Evolutionary conservation across 2,113 vertebrate genomes (phyloP), one percentile per base, ranked within the genome.

Genomic region (Rhinolophus sinicus): DNA sequence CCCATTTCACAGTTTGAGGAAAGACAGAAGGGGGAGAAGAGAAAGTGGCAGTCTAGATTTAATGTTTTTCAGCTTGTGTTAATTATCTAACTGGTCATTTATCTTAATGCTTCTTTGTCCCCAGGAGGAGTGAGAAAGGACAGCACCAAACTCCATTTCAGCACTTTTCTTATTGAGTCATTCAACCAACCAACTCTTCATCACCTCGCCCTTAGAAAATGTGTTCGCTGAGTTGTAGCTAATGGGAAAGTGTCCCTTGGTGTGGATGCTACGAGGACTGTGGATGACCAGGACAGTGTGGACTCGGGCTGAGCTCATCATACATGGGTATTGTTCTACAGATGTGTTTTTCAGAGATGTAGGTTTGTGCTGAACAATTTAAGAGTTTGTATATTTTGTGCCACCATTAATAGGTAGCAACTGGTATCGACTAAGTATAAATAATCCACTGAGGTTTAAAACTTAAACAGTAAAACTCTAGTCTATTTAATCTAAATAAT

Each of bases 81-180:
- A 81, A 40, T 69, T 64, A 80, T n/a, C 67, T 85, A n/a, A 82
- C 19, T 56, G 22, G 64, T 78, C 40, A 93, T 73, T 90, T 94
- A 85, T 93, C 65, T 82, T 69, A 72, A 72, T 44, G 21, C 60
- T 84, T 93, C 30, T 76, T 52, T 76, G 44, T 5, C 44, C 26
- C n/a, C 58, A 76, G 21, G 44, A 84, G 16, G 1, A 11, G 54
- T 28, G 13, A 70, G 64, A 89, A 86, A 88, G 65, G 30, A 69
- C 67, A 94, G 47, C 65, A 75, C 16, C 33, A 82, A 96, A 94
- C 95, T 75, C 35, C 75, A 87, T n/a, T 38, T 95, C 88, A 93
- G 64, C 33, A 73, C 65, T 90, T 89, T 44, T 60, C 81, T 62
- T 11, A 1, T 13, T 88, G 95, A 92, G 64, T 88, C 90, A 70